phyloP scores from a whole-genome alignment of 2,797 vertebrate species.

The Agapornis canus region DNA sequence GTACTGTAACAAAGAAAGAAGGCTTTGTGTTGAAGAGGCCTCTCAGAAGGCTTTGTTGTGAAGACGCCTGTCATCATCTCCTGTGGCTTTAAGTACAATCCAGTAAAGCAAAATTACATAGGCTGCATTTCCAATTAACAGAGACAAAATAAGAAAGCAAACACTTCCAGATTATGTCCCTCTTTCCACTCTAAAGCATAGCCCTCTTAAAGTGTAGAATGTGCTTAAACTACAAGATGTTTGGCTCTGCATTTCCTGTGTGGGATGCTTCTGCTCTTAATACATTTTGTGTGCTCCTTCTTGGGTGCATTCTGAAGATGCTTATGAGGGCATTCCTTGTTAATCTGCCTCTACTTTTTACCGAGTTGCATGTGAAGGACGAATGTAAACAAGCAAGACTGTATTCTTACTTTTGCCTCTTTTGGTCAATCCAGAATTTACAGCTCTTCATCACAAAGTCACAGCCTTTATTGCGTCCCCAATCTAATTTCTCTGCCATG shows the following conservation, averaged over 20 bases:
- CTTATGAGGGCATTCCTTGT: not conserved
- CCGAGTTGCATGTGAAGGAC: not conserved
- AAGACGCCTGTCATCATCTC: not conserved
- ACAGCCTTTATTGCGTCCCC: slow-evolving; percentile 92
- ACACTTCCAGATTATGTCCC: not conserved
- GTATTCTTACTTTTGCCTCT: slow-evolving; percentile 82
- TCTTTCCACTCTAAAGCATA: not conserved
- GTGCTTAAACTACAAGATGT: not conserved
- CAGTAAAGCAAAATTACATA: not conserved
- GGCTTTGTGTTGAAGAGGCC: not conserved
- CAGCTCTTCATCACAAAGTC: slow-evolving; percentile 97
- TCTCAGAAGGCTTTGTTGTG: not conserved
- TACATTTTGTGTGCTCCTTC: not conserved
- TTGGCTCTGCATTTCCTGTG: not conserved
- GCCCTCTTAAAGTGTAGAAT: not conserved
- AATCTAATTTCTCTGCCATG: slow-evolving; percentile 93
- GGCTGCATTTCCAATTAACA: not conserved
- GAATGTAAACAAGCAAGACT: not conserved
- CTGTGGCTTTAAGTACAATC: not conserved
- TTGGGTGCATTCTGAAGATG: not conserved
- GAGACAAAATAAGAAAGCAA: not conserved
- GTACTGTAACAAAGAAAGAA: not conserved
- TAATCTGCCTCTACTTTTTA: not conserved
- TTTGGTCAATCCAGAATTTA: slow-evolving; percentile 94
- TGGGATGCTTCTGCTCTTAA: not conserved